Percentiles rank a stretch among this genome's conserved stretches.
phyloP scores from a whole-genome alignment of 2,888 invertebrate species.

The Zaprionus obscuricornis region DNA sequence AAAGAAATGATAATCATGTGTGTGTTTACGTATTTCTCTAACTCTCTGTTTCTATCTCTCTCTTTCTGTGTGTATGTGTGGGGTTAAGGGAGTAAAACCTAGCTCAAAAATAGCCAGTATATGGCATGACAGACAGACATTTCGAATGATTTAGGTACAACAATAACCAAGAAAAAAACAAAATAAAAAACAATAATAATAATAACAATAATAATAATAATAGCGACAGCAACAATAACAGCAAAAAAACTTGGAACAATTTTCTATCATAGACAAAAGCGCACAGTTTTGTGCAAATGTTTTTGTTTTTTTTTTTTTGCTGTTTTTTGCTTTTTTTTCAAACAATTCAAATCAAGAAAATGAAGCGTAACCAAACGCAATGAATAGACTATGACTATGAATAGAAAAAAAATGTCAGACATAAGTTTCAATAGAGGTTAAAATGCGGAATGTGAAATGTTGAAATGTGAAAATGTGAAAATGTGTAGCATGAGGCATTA shows the following conservation, averaged over 20 bases:
- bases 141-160: constrained; percentile 68
- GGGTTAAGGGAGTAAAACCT: constrained; percentile 40
- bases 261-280: constrained; percentile 44
- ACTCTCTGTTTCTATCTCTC: constrained; percentile 1
- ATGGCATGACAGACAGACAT: constrained; percentile 67
- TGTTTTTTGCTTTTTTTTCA: no score
- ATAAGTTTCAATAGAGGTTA: no score
- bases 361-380: constrained; percentile 27
- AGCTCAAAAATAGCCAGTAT: constrained; percentile 57
- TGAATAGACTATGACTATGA: no score
- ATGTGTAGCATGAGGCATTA: not conserved
- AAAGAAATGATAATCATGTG: constrained; percentile 37
- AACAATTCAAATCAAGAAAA: constrained; percentile 50
- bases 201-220: constrained; percentile 34
- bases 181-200: constrained; percentile 14
- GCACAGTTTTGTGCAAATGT: constrained; percentile 45
- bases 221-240: constrained; percentile 17
- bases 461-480: not conserved
- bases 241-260: constrained; percentile 43
- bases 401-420: no score
- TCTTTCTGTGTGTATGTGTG: constrained; percentile 7
- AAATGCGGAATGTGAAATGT: not conserved
- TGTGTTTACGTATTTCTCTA: not conserved
- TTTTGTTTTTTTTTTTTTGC: constrained; percentile 11
- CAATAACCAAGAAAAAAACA: no score